Evolutionary conservation across 92 coral and sea anemone genomes (phyloP).

Genomic region (Diadumene lineata): DNA sequence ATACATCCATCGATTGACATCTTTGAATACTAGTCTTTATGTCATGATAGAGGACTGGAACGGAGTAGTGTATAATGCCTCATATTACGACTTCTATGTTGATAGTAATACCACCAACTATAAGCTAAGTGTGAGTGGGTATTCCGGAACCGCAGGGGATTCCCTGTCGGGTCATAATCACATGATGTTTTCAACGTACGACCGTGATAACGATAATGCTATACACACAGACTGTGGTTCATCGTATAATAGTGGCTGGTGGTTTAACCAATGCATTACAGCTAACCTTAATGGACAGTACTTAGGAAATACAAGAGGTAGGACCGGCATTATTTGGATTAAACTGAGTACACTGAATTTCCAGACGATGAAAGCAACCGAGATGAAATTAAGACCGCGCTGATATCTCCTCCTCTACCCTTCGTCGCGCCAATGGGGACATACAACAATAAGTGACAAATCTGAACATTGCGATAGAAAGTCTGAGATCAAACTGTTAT

Average conservation of each 20-base stretch:
- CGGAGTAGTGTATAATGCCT: constrained; percentile 7
- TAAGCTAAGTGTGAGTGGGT: constrained; percentile 1
- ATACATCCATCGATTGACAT: constrained; percentile 20
- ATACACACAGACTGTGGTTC: constrained; percentile 25
- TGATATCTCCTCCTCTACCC: too few relatives aligned
- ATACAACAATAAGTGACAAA: too few relatives aligned
- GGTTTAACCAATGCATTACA: constrained; percentile 28
- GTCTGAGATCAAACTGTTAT: too few relatives aligned
- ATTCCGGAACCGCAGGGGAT: constrained; percentile 47
- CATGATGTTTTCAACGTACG: constrained; percentile 32
- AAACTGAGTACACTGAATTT: neutral
- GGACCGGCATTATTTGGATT: constrained; percentile 12
- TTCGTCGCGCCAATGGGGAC: too few relatives aligned
- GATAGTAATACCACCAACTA: constrained; percentile 14
- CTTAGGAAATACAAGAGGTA: neutral
- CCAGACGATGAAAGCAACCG: constrained; percentile 14
- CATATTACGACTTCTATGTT: neutral
- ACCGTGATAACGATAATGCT: constrained; percentile 34
- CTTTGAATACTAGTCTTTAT: neutral
- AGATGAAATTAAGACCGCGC: constrained; percentile 22
- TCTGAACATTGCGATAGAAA: too few relatives aligned
- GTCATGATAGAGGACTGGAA: constrained; percentile 6
- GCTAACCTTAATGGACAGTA: constrained; percentile 52
- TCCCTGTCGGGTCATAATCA: constrained; percentile 28
- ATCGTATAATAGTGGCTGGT: constrained; percentile 47